phyloP scores from a whole-genome alignment of 1,140 invertebrate genomes.

The Vanessa tameamea region DNA sequence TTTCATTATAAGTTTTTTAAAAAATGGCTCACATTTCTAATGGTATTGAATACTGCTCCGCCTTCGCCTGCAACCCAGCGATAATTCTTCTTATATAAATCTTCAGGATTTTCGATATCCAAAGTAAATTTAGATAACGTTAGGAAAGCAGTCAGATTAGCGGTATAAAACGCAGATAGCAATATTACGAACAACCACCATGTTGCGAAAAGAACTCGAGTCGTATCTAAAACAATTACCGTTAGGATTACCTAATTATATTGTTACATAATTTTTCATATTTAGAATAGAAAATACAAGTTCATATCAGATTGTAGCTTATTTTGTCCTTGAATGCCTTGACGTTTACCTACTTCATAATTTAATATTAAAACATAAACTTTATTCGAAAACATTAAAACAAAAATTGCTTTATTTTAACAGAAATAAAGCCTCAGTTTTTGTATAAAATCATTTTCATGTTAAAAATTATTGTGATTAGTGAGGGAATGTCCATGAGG shows the following conservation, averaged over 20 bases:
- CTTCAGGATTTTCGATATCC: slow-evolving; percentile 85
- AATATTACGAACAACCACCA: slow-evolving; percentile 96
- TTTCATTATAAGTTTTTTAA: not conserved
- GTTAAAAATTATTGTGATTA: slow-evolving; percentile 22
- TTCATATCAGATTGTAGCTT: too few relatives aligned
- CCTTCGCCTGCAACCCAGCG: slow-evolving; percentile 86
- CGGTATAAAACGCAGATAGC: slow-evolving; percentile 94
- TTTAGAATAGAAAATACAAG: too few relatives aligned
- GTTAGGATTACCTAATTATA: too few relatives aligned
- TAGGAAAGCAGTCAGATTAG: slow-evolving; percentile 93
- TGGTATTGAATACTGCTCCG: slow-evolving; percentile 84
- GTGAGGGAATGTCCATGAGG: slow-evolving; percentile 11
- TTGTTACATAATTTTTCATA: too few relatives aligned
- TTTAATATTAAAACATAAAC: too few relatives aligned
- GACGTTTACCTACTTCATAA: too few relatives aligned
- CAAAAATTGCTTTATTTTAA: not conserved
- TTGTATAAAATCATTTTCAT: slow-evolving; percentile 30
- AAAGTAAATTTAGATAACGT: slow-evolving; percentile 91
- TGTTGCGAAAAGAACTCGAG: slow-evolving; percentile 90
- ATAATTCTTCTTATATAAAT: slow-evolving; percentile 85
- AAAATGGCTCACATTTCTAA: slow-evolving; percentile 79
- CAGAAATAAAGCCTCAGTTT: not conserved
- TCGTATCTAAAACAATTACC: slow-evolving; percentile 84
- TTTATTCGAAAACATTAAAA: not conserved
- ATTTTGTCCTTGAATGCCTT: too few relatives aligned